Conservation (phyloP, 2,888 invertebrate genomes). For the Chromoteleia sp. region DNA sequence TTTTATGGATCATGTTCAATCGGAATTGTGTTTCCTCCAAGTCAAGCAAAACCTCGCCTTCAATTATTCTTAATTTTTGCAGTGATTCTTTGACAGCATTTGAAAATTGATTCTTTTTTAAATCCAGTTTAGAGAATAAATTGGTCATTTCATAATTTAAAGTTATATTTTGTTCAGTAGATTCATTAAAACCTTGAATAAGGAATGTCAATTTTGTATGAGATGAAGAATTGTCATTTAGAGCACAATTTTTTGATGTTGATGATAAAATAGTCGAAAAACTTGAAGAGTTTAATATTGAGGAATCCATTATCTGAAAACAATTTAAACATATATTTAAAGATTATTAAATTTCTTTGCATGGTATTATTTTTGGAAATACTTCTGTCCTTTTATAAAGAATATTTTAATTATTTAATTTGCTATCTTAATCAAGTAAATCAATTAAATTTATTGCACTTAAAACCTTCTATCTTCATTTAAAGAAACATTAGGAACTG, state of each 20-base stretch:
- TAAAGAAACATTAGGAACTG: too few species aligned
- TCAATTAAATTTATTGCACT: too few species aligned
- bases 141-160: constrained; percentile 74
- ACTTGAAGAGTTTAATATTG: constrained; percentile 2
- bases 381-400: too few species aligned
- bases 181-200: constrained; percentile 75
- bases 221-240: background rate
- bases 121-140: constrained; percentile 74
- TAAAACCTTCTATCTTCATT: too few species aligned
- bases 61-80: constrained; percentile 75
- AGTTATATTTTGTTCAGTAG: constrained; percentile 76
- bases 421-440: too few species aligned
- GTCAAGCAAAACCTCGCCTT: constrained; percentile 75
- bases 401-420: too few species aligned
- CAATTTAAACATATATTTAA: background rate
- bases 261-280: constrained; percentile 24
- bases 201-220: constrained; percentile 71
- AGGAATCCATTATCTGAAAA: constrained; percentile 21
- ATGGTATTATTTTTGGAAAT: too few species aligned
- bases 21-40: constrained; percentile 73
- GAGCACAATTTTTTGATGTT: background rate
- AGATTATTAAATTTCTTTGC: too few species aligned
- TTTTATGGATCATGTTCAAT: constrained; percentile 73
- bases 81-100: constrained; percentile 75
- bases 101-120: constrained; percentile 75